Evolutionary conservation across 2,797 vertebrate genomes (phyloP), one percentile per base, ranked within the genome.

Genomic region (Selene dorsalis): DNA sequence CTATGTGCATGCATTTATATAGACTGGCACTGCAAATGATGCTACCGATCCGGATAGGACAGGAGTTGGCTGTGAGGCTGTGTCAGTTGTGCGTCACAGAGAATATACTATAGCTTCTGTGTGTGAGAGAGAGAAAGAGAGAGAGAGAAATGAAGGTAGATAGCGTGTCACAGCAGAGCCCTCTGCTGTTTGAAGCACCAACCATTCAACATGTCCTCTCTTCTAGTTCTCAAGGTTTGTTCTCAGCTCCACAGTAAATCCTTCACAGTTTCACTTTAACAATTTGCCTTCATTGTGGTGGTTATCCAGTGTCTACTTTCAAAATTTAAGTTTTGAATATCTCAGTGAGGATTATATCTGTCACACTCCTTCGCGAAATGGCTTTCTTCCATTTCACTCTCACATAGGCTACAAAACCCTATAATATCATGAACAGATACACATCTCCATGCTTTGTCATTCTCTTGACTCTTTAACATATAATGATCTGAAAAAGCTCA

Each of bases 81-180:
- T 84, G 85, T 56, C 69, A 68, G 70, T 55, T 61, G 81, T 85
- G 87, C 62, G 38, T 89, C 80, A 87, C 20, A 50, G 73, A 82
- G 59, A 81, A 70, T 78, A 50, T 64, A 65, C 74, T 52, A n/a
- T 39, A 56, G 64, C 62, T 53, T 80, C 16, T 61, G 28, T 78
- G 53, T 73, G 30, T 65, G 38, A 53, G 69, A 16, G 61, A 26
- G 28, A 30, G 55, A 38, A 50, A 41, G 61, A 22, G n/a, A 62
- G 57, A 38, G 35, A 32, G 55, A 22, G 39, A 50, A 50, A 22
- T 32, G 4, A 30, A 63, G 53, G n/a, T 43, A 61, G 70, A 69
- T 60, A 69, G 22, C 69, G 22, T 57, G 87, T 89, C 83, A 77
- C 89, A 86, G 78, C 86, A 91, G 91, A 91, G 91, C 91, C 91